Percentiles rank a stretch among this genome's conserved stretches.
Conservation (phyloP, 1,140 invertebrate genomes). For the Andricus grossulariae region DNA sequence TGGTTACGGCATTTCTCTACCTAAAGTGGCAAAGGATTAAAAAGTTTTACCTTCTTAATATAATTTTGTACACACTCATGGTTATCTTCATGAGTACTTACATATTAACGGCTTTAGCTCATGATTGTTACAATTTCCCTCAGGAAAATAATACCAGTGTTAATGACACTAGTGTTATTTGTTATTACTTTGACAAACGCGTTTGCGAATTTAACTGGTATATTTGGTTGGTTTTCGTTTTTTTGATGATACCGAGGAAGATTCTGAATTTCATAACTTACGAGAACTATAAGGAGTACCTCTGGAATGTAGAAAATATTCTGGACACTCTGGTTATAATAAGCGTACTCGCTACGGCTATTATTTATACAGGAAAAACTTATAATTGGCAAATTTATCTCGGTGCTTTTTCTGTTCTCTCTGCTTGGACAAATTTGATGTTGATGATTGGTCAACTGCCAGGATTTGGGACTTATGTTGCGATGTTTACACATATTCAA, state of each 20-base stretch:
- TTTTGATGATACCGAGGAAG: constrained; percentile 78
- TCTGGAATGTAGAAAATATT: constrained; percentile 79
- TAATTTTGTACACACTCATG: constrained; percentile 79
- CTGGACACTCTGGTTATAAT: constrained; percentile 78
- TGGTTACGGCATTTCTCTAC: constrained; percentile 80
- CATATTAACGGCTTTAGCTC: constrained; percentile 76
- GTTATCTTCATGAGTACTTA: constrained; percentile 79
- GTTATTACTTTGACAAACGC: constrained; percentile 72
- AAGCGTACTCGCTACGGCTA: constrained; percentile 77
- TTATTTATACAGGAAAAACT: constrained; percentile 70
- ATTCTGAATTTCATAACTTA: constrained; percentile 78
- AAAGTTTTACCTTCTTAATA: constrained; percentile 79
- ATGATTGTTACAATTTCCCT: constrained; percentile 69
- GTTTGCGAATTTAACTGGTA: constrained; percentile 78
- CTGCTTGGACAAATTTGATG: constrained; percentile 82
- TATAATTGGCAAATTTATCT: constrained; percentile 81
- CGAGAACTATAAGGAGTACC: constrained; percentile 78
- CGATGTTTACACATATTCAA: constrained; percentile 81
- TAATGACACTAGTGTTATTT: constrained; percentile 74
- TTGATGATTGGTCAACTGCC: constrained; percentile 81
- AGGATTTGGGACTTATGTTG: constrained; percentile 82
- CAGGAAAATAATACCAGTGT: constrained; percentile 65
- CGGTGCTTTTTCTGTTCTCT: constrained; percentile 79
- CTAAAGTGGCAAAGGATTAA: constrained; percentile 82
- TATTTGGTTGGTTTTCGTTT: constrained; percentile 74